phyloP scores from a whole-genome alignment of 2,888 invertebrate genomes.

The Oasisia sp. region DNA sequence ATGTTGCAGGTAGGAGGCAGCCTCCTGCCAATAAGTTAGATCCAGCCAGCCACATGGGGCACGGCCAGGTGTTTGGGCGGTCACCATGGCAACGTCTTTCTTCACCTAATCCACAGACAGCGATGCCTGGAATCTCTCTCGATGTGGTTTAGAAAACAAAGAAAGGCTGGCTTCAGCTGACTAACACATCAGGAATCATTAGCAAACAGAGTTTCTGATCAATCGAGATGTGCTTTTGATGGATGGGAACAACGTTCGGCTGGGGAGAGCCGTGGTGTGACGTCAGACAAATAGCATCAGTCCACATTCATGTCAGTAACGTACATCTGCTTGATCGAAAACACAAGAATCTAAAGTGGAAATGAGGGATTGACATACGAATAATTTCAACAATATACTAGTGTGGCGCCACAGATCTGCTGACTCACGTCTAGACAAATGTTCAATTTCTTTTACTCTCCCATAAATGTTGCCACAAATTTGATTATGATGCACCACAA shows the following conservation, averaged over 20 bases:
- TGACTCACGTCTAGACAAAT: too few relatives aligned
- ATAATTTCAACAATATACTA: not conserved
- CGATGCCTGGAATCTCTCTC: not conserved
- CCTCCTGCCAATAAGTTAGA: not conserved
- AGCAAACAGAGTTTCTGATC: not conserved
- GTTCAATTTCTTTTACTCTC: too few relatives aligned
- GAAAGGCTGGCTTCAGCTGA: not conserved
- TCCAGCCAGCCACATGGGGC: not conserved
- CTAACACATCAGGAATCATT: not conserved
- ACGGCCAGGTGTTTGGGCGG: not conserved
- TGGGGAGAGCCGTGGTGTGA: not conserved
- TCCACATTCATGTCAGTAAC: not conserved
- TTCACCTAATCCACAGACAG: not conserved
- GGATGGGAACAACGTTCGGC: not conserved
- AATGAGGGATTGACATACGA: too few relatives aligned
- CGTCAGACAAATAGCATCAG: not conserved
- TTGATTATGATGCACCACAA: too few relatives aligned
- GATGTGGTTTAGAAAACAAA: not conserved
- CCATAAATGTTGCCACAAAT: too few relatives aligned
- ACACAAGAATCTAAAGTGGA: too few relatives aligned
- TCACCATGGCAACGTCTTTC: not conserved
- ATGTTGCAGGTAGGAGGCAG: not conserved
- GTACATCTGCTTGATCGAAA: not conserved
- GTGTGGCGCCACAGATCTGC: too few relatives aligned
- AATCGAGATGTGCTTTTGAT: not conserved